Evolutionary conservation across 1,140 invertebrate species (phyloP), one percentile per base, ranked within the genome.

Genomic region (Euura saliciscinereae): DNA sequence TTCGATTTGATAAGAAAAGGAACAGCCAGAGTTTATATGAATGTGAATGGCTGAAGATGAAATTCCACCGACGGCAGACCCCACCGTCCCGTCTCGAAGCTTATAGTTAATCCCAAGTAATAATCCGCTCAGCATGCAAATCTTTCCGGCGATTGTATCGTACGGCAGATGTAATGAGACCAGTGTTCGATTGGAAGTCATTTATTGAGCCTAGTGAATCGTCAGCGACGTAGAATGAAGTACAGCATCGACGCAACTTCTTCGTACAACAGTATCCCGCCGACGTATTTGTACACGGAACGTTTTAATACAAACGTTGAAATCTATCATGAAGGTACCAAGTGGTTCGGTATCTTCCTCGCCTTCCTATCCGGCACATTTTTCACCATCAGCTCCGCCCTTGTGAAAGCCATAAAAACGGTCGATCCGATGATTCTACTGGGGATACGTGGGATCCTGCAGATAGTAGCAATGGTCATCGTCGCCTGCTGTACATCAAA

Each of bases 401-500:
- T 88, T 67, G 87, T 89, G 2, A 90, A 89, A 77, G 88, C 82
- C 13, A 72, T 89, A 0, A 81, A 75, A 71, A 85, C 85, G 74
- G 84, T 89, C 6, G 83, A 89, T 75, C 88, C 88, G 0, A 89
- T 89, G 88, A 83, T 89, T 59, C 71, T 89, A 5, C 77, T 89
- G 6, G 81, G 79, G 2, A 85, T 89, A 70, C 78, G 88, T 69
- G 80, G 86, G 2, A 59, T 88, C 11, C 68, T 88, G 42, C 89
- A 89, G 77, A 88, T 89, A 43, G 42, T 81, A 7, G 81, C 82
- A 4, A 89, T 89, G 83, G 69, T 83, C 6, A 71, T 82, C 2
- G 74, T 84, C 10, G 86, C 85, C 1, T 76, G 83, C 42, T 80
- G 71, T 43, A 73, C 80, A 45, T 78, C 84, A 2, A 78, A 82